phyloP scores from a whole-genome alignment of 2,113 vertebrate genomes.

The Epinephelus lanceolatus region DNA sequence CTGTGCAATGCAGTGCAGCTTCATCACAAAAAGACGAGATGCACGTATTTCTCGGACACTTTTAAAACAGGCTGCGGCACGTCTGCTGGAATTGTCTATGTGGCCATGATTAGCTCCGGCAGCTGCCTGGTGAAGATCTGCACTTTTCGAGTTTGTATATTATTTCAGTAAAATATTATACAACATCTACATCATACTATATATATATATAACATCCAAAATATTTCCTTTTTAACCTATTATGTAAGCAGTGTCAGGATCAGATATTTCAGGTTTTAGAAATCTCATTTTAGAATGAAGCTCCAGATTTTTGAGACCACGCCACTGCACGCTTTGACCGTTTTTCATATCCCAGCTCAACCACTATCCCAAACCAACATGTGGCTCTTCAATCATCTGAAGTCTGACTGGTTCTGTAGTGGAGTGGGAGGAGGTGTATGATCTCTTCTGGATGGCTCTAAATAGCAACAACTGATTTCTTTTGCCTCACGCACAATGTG shows the following conservation, averaged over 20 bases:
- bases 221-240: background rate
- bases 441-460: background rate
- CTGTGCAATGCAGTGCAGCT: too few species aligned
- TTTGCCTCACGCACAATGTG: background rate
- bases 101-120: too few species aligned
- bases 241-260: background rate
- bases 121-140: too few species aligned
- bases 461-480: conserved; percentile 11
- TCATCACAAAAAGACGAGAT: too few species aligned
- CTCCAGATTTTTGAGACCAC: conserved; percentile 13
- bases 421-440: background rate
- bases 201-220: background rate
- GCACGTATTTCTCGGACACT: too few species aligned
- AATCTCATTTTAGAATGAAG: conserved; percentile 14
- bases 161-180: background rate
- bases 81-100: too few species aligned
- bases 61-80: too few species aligned
- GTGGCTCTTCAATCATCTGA: conserved; percentile 40
- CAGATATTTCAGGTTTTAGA: conserved; percentile 5
- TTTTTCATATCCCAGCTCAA: conserved; percentile 25
- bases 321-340: conserved; percentile 4
- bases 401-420: background rate
- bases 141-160: too few species aligned
- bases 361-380: conserved; percentile 15
- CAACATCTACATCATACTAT: background rate